A percentile compares a stretch with the other conserved stretches of the same genome.
Conservation (phyloP, 2,113 vertebrate genomes). For the Buteo buteo region DNA sequence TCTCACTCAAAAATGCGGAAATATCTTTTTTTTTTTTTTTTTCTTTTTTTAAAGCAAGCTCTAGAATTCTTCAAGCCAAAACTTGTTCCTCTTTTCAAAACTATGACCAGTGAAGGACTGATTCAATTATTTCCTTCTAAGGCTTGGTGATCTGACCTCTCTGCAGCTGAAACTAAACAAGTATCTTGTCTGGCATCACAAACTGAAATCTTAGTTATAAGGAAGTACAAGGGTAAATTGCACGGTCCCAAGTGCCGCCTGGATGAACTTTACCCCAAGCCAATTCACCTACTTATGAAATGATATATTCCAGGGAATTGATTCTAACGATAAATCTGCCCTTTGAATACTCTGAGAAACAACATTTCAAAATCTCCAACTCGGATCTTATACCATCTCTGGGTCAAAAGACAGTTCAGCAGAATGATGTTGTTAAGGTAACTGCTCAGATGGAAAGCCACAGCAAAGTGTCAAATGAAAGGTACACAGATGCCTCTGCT, state of each 20-base stretch:
- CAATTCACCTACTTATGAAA: slow-evolving; percentile 55
- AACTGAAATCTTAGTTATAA: not conserved
- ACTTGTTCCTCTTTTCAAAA: not conserved
- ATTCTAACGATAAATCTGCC: slow-evolving; percentile 26
- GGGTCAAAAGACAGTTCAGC: not conserved
- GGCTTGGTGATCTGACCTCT: not conserved
- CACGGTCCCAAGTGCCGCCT: not conserved
- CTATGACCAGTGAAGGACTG: not conserved
- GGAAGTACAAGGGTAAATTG: slow-evolving; percentile 17
- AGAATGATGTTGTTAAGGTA: accelerated
- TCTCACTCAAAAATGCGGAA: not conserved
- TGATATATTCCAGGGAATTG: not conserved
- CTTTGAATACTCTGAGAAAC: not conserved
- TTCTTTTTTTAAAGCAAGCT: not conserved
- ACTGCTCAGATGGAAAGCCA: not conserved
- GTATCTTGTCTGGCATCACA: slow-evolving; percentile 11
- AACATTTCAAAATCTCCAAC: slow-evolving; percentile 4
- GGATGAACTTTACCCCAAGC: slow-evolving; percentile 31
- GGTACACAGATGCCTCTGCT: not conserved
- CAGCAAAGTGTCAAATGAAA: not conserved
- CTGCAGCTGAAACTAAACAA: not conserved
- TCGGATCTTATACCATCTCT: not conserved
- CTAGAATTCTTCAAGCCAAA: not conserved
- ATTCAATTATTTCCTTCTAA: not conserved
- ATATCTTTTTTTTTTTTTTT: not conserved